A percentile compares a stretch with the other conserved stretches of the same genome.
Evolutionary conservation across 92 coral and sea anemone genomes (phyloP).

Genomic region (Palythoa grandiflora): DNA sequence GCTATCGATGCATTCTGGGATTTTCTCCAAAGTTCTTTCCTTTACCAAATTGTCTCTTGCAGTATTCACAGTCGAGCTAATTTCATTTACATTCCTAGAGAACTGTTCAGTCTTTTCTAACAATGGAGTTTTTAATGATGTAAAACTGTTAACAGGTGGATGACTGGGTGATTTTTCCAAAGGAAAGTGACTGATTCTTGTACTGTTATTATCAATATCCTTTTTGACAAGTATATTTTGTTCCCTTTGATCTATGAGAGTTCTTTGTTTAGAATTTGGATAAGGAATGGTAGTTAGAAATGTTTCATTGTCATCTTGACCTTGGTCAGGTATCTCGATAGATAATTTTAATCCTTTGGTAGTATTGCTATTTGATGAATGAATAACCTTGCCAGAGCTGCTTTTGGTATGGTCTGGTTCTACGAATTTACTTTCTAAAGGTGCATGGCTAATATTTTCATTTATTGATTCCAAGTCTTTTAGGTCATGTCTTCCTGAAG

Average conservation of each 20-base stretch:
- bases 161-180: not conserved
- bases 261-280: not conserved
- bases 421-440: not conserved
- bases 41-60: slow-evolving; percentile 33
- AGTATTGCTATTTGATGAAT: not conserved
- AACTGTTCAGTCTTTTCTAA: not conserved
- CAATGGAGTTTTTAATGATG: not conserved
- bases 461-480: not conserved
- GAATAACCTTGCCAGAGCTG: not conserved
- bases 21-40: slow-evolving; percentile 68
- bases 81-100: not conserved
- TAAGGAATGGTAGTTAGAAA: not conserved
- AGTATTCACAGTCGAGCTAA: not conserved
- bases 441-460: not conserved
- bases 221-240: not conserved
- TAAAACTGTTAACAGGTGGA: not conserved
- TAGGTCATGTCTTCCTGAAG: slow-evolving; percentile 31
- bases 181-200: not conserved
- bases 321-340: not conserved
- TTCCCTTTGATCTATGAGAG: not conserved
- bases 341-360: not conserved
- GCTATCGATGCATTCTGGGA: slow-evolving; percentile 73
- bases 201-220: not conserved
- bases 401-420: not conserved
- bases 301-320: not conserved